Evolutionary conservation across 2,797 vertebrate genomes (phyloP), one percentile per base, ranked within the genome.

Genomic region (Ptychobarbus kaznakovi): DNA sequence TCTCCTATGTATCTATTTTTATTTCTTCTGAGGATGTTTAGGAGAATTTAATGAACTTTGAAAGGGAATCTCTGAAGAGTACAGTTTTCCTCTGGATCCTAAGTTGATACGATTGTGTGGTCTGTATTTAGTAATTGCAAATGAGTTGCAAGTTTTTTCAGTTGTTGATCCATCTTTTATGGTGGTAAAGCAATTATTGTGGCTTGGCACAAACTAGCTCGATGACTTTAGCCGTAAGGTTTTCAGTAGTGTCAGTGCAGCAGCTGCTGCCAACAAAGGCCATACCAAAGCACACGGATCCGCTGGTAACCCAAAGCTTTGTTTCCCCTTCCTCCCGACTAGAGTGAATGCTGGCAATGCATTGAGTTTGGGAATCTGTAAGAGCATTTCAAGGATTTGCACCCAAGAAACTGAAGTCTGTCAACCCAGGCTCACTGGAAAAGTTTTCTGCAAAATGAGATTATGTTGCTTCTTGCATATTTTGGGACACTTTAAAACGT

Each of bases 181-280:
- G 32, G 65, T 69, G 79, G 61, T 15, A n/a, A 80, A 51, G 78
- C 73, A 72, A 65, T 72, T 80, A 46, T 46, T 56, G 68, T 22
- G 28, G 73, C 61, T 75, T 81, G 84, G 84, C 81, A 86, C 80
- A 84, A 76, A 74, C 61, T 82, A 87, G 80, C 80, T 70, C 80
- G 84, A 80, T 75, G 61, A 80, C 78, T 66, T 65, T 66, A 63
- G 49, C 85, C 79, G 76, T 89, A 32, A 32, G 68, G 28, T 68
- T 87, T 90, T 87, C 75, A 72, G 61, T 51, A 81, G 40, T 83
- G 83, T 83, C 86, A 88, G 86, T 73, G 61, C 35, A 87, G 88
- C 85, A 87, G 86, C 83, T 73, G 80, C 56, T 82, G 78, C 66
- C 35, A 76, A 66, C 74, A 69, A 87, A 84, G 66, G 69, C 77